Percentiles rank a stretch among this genome's conserved stretches.
phyloP scores from a whole-genome alignment of 2,888 invertebrate genomes.

The Autographa pulchrina region DNA sequence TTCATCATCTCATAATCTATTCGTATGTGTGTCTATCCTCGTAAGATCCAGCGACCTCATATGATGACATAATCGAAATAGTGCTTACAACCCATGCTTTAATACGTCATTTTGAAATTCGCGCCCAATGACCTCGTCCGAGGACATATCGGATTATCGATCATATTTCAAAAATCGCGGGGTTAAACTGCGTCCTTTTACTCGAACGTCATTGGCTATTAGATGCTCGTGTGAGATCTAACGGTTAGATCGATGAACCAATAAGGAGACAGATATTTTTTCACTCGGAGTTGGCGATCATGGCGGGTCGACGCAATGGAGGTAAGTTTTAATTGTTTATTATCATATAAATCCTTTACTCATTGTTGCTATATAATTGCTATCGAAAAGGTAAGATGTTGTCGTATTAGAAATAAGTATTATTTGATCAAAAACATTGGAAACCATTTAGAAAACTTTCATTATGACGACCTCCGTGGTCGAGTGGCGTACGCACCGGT shows the following conservation, averaged over 20 bases:
- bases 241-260: conserved; percentile 1
- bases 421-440: conserved; percentile 2
- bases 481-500: too few species aligned
- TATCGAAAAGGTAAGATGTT: neutral
- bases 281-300: neutral
- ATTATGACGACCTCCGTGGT: too few species aligned
- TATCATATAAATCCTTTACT: conserved; percentile 8
- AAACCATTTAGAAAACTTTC: conserved; percentile 5
- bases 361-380: neutral
- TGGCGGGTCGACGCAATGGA: conserved; percentile 5
- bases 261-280: neutral
- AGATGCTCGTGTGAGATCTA: conserved; percentile 6
- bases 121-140: conserved; percentile 8
- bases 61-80: conserved; percentile 1
- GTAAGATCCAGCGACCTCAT: neutral
- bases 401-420: conserved; percentile 1
- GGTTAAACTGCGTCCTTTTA: conserved; percentile 1
- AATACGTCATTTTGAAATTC: conserved; percentile 7
- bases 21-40: too few species aligned
- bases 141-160: neutral
- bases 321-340: conserved; percentile 13
- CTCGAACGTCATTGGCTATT: neutral
- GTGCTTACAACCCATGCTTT: conserved; percentile 1
- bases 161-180: conserved; percentile 2
- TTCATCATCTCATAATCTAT: too few species aligned